A percentile compares a stretch with the other conserved stretches of the same genome.
phyloP scores from a whole-genome alignment of 2,888 invertebrate genomes.

The Amphipoea lucens region DNA sequence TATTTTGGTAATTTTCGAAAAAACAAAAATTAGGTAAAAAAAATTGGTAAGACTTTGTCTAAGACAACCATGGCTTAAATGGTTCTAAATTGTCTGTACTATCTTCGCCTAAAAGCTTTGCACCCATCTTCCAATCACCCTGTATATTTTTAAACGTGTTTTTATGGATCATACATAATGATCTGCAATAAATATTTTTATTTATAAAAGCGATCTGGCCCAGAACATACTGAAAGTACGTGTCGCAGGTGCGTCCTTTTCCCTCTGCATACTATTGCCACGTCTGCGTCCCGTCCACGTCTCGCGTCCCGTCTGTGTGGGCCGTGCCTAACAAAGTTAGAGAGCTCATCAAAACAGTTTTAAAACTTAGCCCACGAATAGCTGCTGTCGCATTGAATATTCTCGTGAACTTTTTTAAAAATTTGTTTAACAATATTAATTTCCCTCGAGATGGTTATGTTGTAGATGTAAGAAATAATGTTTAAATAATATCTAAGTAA shows the following conservation, averaged over 20 bases:
- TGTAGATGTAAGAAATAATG: slow-evolving; percentile 20
- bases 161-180: background rate
- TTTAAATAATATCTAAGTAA: slow-evolving; percentile 32
- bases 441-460: slow-evolving; percentile 45
- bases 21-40: too few relatives aligned
- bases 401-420: slow-evolving; percentile 17
- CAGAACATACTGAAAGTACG: background rate
- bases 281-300: background rate
- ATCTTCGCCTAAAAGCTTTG: too few relatives aligned
- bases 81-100: too few relatives aligned
- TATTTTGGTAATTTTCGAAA: too few relatives aligned
- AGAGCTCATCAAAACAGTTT: slow-evolving; percentile 24
- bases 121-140: too few relatives aligned
- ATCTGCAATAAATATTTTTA: background rate
- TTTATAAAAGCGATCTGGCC: too few relatives aligned
- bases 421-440: slow-evolving; percentile 37
- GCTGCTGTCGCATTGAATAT: slow-evolving; percentile 32
- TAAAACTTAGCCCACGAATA: background rate
- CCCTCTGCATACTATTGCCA: background rate
- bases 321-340: background rate
- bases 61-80: too few relatives aligned
- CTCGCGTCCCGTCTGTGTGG: background rate
- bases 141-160: background rate
- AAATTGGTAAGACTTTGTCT: too few relatives aligned
- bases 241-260: background rate